phyloP scores from a whole-genome alignment of 1,140 invertebrate genomes.

The Nomia melanderi region DNA sequence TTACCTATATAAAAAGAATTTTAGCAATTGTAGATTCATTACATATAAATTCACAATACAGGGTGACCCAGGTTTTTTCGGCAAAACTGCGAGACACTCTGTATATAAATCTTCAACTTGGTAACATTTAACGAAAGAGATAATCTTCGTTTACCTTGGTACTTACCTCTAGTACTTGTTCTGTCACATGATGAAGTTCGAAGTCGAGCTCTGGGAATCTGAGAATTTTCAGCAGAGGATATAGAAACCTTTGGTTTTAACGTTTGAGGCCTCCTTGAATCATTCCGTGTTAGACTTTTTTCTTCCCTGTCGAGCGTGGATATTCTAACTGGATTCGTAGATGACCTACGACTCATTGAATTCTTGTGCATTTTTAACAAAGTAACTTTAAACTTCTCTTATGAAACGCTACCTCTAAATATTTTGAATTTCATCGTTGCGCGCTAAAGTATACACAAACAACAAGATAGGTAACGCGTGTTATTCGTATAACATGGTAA shows the following conservation, averaged over 20 bases:
- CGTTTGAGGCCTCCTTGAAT: slow-evolving; percentile 50
- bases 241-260: slow-evolving; percentile 51
- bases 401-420: background rate
- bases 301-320: slow-evolving; percentile 63
- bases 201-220: slow-evolving; percentile 69
- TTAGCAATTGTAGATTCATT: background rate
- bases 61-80: too few relatives aligned
- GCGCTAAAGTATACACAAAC: background rate
- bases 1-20: slow-evolving; percentile 45
- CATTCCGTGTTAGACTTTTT: slow-evolving; percentile 50
- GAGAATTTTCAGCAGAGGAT: slow-evolving; percentile 53
- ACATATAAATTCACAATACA: too few relatives aligned
- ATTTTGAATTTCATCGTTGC: slow-evolving; percentile 6
- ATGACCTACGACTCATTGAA: slow-evolving; percentile 63
- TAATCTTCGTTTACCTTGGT: slow-evolving; percentile 53
- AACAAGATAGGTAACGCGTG: slow-evolving; percentile 5
- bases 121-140: background rate
- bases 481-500: too few relatives aligned
- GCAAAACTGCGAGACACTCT: too few relatives aligned
- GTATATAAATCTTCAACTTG: too few relatives aligned
- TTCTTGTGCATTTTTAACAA: slow-evolving; percentile 54
- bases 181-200: slow-evolving; percentile 66
- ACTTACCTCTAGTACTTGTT: slow-evolving; percentile 52
- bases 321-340: slow-evolving; percentile 63
- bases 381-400: too few relatives aligned